These are phyloP conservation scores for Laticauda laticaudata DNA, from an alignment of 2,113 vertebrate genomes.

Conservation along the genomic window DNA sequence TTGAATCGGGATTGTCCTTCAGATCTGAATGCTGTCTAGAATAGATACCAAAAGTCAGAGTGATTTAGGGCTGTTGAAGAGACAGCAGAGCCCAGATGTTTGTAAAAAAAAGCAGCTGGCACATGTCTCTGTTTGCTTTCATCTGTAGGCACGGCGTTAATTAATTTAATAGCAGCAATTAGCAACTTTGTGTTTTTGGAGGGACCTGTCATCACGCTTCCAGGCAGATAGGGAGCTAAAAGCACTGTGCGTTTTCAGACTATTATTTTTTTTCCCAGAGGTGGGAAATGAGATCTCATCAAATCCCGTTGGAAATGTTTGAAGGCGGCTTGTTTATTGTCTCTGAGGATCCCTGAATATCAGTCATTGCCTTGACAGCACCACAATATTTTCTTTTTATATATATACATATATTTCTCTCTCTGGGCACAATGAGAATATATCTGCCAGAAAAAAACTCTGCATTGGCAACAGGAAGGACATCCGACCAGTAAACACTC, in stretches of 20 bases:
- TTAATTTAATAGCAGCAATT: constrained; percentile 20
- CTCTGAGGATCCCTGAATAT: neutral
- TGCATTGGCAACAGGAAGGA: too few relatives aligned
- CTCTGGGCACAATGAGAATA: too few relatives aligned
- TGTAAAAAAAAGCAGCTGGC: neutral
- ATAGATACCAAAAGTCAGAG: neutral
- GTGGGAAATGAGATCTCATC: neutral
- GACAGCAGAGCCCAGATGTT: neutral
- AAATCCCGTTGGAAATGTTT: neutral
- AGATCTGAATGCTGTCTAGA: too few relatives aligned
- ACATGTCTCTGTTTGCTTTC: neutral
- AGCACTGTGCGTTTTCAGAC: neutral
- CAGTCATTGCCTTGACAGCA: neutral
- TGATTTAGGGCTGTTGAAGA: neutral
- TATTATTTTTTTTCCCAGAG: neutral
- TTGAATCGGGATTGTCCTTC: neutral
- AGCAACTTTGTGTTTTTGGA: neutral
- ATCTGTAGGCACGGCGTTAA: neutral
- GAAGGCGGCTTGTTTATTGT: neutral
- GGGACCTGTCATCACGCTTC: neutral
- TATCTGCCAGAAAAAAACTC: too few relatives aligned
- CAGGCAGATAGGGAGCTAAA: neutral
- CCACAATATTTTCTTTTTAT: neutral
- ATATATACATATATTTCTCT: too few relatives aligned
- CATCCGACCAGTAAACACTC: too few relatives aligned